Evolutionary conservation across 1,140 invertebrate genomes (phyloP), one percentile per base, ranked within the genome.

Genomic region (Brachionus paranguensis): DNA sequence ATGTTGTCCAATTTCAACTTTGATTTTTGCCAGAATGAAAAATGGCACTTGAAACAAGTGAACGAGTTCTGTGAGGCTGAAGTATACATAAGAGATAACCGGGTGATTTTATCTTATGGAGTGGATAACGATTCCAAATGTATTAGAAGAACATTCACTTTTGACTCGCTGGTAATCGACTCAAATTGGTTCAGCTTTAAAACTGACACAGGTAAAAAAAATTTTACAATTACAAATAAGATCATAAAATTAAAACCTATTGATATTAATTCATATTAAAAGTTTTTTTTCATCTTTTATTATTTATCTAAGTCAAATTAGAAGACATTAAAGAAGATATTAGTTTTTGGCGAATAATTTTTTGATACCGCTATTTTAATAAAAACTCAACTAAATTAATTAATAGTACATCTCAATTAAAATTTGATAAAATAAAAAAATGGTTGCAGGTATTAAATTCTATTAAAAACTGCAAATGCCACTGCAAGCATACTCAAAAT

Each of bases 11-110:
- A 68, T 27, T 41, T 81, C 3, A 41, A 68, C 14, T 81, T 64
- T 47, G 78, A 81, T 10, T 27, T 64, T 17, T 14, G 27, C 6
- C 8, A 14, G 37, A 81, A 68, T 68, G 78, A 81, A 81, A 60
- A 68, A 60, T 81, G 78, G 78, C 78, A 68, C 60, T 68, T 81
- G 60, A 81, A 81, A 64, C 53, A 81, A 81, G 43, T 81, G 43
- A 81, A 81, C 17, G 78, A 81, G n/a, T 81, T 64, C 29, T 81
- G 78, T 47, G 78, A 81, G 20, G 8, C 53, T 45, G 78, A 81
- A 41, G 53, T 81, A 3, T 81, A 64, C 43, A 64, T 81, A 3
- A 41, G 27, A 60, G 53, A 81, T 37, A 81, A 64, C 27, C 0
- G 37, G 14, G 78, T 81, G 10, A 64, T 81, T 81, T 27, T 81